Percentiles rank a stretch among this genome's conserved stretches.
Conservation (phyloP, 2,113 vertebrate genomes). For the Recurvirostra avosetta region DNA sequence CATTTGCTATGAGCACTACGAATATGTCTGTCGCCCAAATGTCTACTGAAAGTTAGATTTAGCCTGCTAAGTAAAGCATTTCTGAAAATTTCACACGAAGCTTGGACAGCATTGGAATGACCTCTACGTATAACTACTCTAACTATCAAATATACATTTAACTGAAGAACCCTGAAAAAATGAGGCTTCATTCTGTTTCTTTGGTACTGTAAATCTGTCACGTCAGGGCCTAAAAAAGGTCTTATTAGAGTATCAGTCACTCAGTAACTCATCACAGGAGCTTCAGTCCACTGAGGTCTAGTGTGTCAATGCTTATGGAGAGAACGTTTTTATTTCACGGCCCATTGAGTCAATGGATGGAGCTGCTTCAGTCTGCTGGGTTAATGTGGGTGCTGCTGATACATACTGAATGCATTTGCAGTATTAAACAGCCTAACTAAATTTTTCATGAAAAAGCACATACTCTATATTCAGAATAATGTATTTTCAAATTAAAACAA, state of each 20-base stretch:
- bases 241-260: not conserved
- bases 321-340: constrained; percentile 49
- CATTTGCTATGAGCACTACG: not conserved
- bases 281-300: not conserved
- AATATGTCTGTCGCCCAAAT: not conserved
- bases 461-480: not conserved
- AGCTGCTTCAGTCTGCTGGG: constrained; percentile 32
- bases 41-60: not conserved
- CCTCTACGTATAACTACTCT: not conserved
- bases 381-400: constrained; percentile 28
- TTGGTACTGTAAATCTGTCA: not conserved
- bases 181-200: not conserved
- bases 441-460: not conserved
- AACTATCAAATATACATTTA: not conserved
- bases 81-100: not conserved
- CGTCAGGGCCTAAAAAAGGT: not conserved
- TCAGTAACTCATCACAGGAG: not conserved
- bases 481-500: not conserved
- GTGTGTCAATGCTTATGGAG: not conserved
- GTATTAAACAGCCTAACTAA: not conserved
- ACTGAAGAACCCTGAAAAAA: not conserved
- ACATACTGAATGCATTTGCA: not conserved
- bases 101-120: not conserved
- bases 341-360: constrained; percentile 24
- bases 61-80: not conserved